Percentiles rank a stretch among this genome's conserved stretches.
Conservation (phyloP, 1,140 invertebrate genomes). For the Aphidius gifuensis region DNA sequence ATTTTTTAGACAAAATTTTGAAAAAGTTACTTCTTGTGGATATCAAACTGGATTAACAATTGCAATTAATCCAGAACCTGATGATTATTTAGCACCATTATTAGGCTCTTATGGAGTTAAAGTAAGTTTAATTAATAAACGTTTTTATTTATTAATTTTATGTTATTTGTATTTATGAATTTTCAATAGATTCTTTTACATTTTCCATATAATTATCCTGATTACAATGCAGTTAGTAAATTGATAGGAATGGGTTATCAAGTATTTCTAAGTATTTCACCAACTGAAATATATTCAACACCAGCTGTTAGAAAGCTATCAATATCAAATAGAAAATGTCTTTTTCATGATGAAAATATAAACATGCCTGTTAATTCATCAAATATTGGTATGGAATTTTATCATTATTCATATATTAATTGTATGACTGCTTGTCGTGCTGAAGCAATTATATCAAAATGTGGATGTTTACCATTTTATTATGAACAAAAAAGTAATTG, state of each 20-base stretch:
- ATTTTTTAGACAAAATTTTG: constrained; percentile 6
- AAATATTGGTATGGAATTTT: constrained; percentile 23
- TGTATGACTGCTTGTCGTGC: constrained; percentile 61
- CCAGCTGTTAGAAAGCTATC: constrained; percentile 51
- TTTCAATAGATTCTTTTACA: constrained; percentile 59
- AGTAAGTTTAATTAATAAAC: constrained; percentile 26
- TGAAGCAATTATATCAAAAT: constrained; percentile 47
- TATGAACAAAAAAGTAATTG: constrained; percentile 55
- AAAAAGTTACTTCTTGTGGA: constrained; percentile 56
- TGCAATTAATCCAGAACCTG: constrained; percentile 50
- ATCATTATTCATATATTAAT: constrained; percentile 61
- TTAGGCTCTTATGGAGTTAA: constrained; percentile 33
- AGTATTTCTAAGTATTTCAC: constrained; percentile 60
- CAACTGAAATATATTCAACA: constrained; percentile 60
- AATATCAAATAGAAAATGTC: constrained; percentile 55
- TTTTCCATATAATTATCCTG: constrained; percentile 61
- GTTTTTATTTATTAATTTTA: neutral
- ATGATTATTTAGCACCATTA: constrained; percentile 38
- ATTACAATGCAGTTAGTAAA: constrained; percentile 58
- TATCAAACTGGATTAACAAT: constrained; percentile 63
- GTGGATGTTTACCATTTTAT: constrained; percentile 62
- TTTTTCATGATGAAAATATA: constrained; percentile 56
- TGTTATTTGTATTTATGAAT: neutral
- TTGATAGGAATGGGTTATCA: constrained; percentile 56
- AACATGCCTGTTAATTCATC: constrained; percentile 38